Base-by-base conservation (phyloP, 2,113 vertebrate genomes). In the Actenoides lindsayi region DNA sequence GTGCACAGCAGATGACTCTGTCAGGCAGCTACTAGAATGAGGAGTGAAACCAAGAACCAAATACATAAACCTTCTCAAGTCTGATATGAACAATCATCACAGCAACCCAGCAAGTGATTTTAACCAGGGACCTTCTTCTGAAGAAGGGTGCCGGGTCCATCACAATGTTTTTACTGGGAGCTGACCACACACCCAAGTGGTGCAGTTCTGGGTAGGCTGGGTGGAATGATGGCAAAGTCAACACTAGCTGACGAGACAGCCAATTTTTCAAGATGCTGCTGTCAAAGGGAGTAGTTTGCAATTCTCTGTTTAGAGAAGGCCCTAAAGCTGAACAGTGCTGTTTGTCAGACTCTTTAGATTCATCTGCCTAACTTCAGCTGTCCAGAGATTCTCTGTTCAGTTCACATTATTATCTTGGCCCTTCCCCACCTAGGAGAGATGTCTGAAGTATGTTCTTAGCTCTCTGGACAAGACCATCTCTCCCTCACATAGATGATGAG, bases 141-240 rank as follows among this genome's bases (percentile, higher is more conserved):
- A 25, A 70, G 60, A n/a, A 75, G 53, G 46, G 46, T 39, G 48
- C 6, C 82, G 56, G 67, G 18, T 41, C 23, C 56, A 39, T 16
- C 59, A 16, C 1, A 0, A 31, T 16, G 41, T 14, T 21, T 1
- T 9, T 30, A 2, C 0, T 12, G 31, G 68, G 64, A 81, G 59
- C 69, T 33, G 42, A 14, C 46, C 59, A 30, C 30, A 67, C 2
- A 0, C 73, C 42, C 59, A 12, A 30, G 57, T 1, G 21, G 9
- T 30, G 54, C 63, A 80, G 74, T 30, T 60, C 70, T 41, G 48
- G 63, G 54, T 10, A 63, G 37, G 50, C 35, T 4, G 9, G 48
- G 23, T 15, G 3, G 62, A 65, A 83, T 5, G 63, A 75, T 4
- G 3, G 59, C 63, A 62, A 67, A 92, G 30, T 12, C 67, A 39